phyloP scores from a whole-genome alignment of 2,888 invertebrate species.

The Cataglyphis albicans region DNA sequence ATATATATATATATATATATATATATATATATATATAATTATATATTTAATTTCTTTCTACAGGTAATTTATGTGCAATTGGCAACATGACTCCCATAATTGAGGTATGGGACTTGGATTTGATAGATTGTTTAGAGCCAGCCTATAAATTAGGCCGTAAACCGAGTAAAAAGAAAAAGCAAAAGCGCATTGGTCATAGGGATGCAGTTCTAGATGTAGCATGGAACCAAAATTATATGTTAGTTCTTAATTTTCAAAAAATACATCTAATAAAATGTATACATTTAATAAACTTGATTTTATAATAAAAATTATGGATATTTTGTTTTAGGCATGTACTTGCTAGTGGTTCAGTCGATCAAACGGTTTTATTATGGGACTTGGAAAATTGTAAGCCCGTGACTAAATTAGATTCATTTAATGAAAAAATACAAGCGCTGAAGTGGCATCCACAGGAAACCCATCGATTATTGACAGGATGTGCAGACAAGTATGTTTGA shows the following conservation, averaged over 20 bases:
- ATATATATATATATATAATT: neutral
- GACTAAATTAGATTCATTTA: conserved; percentile 91
- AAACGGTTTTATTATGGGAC: conserved; percentile 96
- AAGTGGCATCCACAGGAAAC: conserved; percentile 94
- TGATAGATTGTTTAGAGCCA: conserved; percentile 96
- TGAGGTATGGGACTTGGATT: conserved; percentile 98
- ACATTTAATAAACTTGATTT: neutral
- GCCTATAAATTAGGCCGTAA: conserved; percentile 93
- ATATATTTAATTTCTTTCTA: conserved; percentile 15
- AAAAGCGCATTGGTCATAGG: conserved; percentile 91
- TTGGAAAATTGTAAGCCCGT: conserved; percentile 93
- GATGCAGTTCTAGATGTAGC: conserved; percentile 96
- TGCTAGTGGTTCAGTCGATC: conserved; percentile 97
- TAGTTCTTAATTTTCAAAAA: conserved; percentile 75
- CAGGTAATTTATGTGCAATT: conserved; percentile 95
- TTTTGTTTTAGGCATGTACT: conserved; percentile 90
- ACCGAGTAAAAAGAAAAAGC: conserved; percentile 91
- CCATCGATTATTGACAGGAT: conserved; percentile 93
- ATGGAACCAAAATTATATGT: conserved; percentile 94
- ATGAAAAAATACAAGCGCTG: conserved; percentile 94
- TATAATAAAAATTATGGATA: neutral
- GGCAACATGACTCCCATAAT: conserved; percentile 97
- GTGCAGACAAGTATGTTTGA: conserved; percentile 90
- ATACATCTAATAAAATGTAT: conserved; percentile 1
- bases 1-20: neutral